Evolutionary conservation across 1,140 invertebrate genomes (phyloP).

Genomic region (Wasmannia auropunctata): DNA sequence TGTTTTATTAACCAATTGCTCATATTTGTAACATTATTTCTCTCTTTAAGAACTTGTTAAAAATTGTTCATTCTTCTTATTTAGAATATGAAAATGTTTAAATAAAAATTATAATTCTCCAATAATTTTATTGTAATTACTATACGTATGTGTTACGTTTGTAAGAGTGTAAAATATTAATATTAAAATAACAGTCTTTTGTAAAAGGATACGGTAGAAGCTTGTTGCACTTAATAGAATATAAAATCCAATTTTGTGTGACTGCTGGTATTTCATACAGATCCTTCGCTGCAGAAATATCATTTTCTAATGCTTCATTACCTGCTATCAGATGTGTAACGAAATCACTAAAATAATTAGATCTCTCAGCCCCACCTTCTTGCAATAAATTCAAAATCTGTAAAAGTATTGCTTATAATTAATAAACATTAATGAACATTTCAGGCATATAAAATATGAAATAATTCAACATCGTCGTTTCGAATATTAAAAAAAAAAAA

Average conservation of each 20-base stretch:
- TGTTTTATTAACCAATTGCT: not conserved
- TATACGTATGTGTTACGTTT: not conserved
- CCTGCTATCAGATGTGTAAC: conserved; percentile 96
- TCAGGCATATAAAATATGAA: not conserved
- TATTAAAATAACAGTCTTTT: conserved; percentile 5
- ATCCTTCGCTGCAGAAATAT: conserved; percentile 94
- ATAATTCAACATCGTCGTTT: not conserved
- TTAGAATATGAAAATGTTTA: not conserved
- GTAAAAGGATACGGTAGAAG: conserved; percentile 89
- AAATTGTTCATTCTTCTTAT: not conserved
- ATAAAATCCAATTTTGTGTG: conserved; percentile 92
- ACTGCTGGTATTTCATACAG: conserved; percentile 96
- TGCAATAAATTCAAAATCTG: conserved; percentile 92
- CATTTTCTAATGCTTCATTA: conserved; percentile 91
- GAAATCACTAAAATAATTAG: conserved; percentile 94
- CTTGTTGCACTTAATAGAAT: conserved; percentile 89
- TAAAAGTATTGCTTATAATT: conserved; percentile 59
- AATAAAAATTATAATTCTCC: not conserved
- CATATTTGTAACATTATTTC: not conserved
- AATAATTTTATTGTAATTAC: not conserved
- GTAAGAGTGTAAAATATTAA: conserved; percentile 12
- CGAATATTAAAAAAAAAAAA: not conserved
- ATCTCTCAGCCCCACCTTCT: conserved; percentile 93
- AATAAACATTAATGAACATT: not conserved
- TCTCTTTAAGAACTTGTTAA: not conserved